Conservation (phyloP, 53 echinoderm and acorn worm genomes). For the Astropecten irregularis region DNA sequence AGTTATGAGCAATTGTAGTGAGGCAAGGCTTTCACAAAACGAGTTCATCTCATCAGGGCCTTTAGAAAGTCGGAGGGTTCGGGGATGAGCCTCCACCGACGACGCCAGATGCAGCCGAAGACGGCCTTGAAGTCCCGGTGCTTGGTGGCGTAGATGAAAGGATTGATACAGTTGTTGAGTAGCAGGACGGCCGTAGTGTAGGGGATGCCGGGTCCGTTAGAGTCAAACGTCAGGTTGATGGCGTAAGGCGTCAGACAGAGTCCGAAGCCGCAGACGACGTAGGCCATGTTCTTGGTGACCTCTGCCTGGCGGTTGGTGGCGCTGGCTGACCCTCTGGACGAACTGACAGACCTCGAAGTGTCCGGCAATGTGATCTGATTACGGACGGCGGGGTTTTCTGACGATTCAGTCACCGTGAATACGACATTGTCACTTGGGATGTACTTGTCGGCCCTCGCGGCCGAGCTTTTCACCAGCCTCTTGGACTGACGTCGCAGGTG, state of each 20-base stretch:
- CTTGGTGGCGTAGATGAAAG: conserved; percentile 72
- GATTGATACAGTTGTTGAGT: conserved; percentile 75
- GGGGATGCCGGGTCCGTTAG: conserved; percentile 33
- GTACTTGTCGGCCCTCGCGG: neutral
- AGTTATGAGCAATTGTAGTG: too few species aligned
- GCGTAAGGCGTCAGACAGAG: conserved; percentile 72
- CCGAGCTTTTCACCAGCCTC: neutral
- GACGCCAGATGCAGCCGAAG: conserved; percentile 60
- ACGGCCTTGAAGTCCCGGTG: conserved; percentile 79
- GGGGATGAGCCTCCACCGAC: conserved; percentile 62
- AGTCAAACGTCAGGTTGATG: conserved; percentile 49
- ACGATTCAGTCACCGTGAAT: conserved; percentile 57
- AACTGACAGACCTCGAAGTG: too few species aligned
- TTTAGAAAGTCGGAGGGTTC: conserved; percentile 62
- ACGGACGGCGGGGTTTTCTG: conserved; percentile 40
- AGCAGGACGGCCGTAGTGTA: conserved; percentile 72
- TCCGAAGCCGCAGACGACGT: conserved; percentile 60
- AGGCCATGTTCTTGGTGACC: conserved; percentile 78
- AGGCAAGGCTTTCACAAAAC: too few species aligned
- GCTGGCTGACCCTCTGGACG: neutral
- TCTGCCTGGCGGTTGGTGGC: conserved; percentile 43
- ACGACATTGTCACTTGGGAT: conserved; percentile 40
- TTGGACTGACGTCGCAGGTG: conserved; percentile 48
- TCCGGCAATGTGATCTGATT: neutral
- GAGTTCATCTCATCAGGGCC: neutral